Evolutionary conservation across 2,113 vertebrate species (phyloP).

Genomic region (Microtus oregoni): DNA sequence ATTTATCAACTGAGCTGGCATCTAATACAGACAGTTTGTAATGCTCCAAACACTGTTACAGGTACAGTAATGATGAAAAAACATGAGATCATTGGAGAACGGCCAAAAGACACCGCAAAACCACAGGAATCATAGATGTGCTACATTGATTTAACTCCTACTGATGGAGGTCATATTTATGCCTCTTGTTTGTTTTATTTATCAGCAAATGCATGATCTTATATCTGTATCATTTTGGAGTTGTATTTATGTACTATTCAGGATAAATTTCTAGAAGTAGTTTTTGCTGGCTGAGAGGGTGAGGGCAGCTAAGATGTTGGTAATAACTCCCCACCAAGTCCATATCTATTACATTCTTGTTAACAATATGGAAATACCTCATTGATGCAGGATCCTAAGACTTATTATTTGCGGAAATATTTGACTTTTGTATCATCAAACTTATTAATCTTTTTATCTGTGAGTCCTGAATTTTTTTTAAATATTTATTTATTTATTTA

Average conservation of each 20-base stretch:
- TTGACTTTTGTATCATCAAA: neutral
- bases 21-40: neutral
- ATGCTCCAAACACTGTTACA: too few species aligned
- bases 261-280: neutral
- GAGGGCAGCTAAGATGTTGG: neutral
- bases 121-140: neutral
- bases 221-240: neutral
- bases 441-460: neutral
- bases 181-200: neutral
- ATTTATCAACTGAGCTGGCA: neutral
- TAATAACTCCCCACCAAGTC: neutral
- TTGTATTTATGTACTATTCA: neutral
- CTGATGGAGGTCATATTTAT: neutral
- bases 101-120: too few species aligned
- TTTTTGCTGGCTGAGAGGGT: neutral
- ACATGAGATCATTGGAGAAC: too few species aligned
- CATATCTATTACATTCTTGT: neutral
- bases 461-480: neutral
- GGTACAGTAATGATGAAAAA: neutral
- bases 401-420: neutral
- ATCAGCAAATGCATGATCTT: neutral
- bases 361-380: neutral
- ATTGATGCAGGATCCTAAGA: neutral
- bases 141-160: neutral
- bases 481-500: too few species aligned